Base-by-base conservation (phyloP, 2,888 invertebrate genomes). In the Yponomeuta evonymella region DNA sequence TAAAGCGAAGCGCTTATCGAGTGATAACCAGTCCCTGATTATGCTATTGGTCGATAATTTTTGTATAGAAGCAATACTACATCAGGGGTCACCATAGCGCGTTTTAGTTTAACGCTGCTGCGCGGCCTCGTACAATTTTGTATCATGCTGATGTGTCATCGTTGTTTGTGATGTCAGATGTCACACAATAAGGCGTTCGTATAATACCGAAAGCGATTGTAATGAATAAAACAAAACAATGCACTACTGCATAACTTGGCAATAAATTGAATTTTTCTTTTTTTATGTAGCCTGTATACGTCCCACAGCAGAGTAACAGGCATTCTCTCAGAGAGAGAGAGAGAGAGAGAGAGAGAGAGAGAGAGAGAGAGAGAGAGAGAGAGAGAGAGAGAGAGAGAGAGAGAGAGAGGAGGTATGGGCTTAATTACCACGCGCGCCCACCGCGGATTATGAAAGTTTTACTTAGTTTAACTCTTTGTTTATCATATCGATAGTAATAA, bases 1-100 rank as follows among this genome's bases (percentile, higher is more conserved):
- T 36, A 72, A 71, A 36, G 48, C 68, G 70, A 72, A 70, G 71
- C 51, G 51, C 51, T 15, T 58, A 58, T 15, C 15, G 51, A 8
- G 12, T 58, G 15, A 5, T 15, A 43, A 43, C 51, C 51, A 58
- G 51, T 58, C 51, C 8, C 51, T 15, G 51, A 58, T 58, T 12
- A 3, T 58, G 51, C 12, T 58, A 6, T 12, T 58, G 51, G 51
- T 58, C 51, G 51, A 3, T 12, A 5, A 15, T 15, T 58, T 12
- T 58, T 58, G 15, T 12, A 58, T 43, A 58, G 15, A 4, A 58
- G 15, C 51, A 58, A 15, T 15, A 58, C 3, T 2, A 58, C 15
- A 15, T 58, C 51, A 15, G 51, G 12, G 51, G 51, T 58, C 51
- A 58, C 51, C 51, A 58, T 8, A 15, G 51, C 51, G 15, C 8